phyloP scores from a whole-genome alignment of 2,888 invertebrate genomes.

The Homarus gammarus region DNA sequence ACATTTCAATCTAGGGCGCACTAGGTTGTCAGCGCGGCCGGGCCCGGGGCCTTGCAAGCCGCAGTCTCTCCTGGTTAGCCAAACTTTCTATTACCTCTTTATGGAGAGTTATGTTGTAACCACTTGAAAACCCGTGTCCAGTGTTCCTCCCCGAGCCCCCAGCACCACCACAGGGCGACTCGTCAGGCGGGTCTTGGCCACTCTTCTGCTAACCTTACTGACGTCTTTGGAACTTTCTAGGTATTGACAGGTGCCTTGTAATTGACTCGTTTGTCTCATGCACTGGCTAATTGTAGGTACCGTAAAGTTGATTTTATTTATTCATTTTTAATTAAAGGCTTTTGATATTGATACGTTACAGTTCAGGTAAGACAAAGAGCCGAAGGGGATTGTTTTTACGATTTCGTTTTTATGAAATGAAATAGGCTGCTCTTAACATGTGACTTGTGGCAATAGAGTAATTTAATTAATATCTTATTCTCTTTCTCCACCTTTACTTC shows the following conservation, averaged over 20 bases:
- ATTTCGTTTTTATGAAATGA: too few species aligned
- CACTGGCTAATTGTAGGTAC: slow-evolving; percentile 42
- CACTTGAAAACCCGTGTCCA: slow-evolving; percentile 33
- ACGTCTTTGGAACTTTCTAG: too few species aligned
- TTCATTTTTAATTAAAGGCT: too few species aligned
- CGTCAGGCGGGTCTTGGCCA: neutral
- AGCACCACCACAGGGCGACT: neutral
- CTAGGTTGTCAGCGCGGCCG: slow-evolving; percentile 36
- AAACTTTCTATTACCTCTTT: slow-evolving; percentile 48
- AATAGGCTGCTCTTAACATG: too few species aligned
- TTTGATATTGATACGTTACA: too few species aligned
- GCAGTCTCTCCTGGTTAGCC: slow-evolving; percentile 50
- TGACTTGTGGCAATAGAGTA: too few species aligned
- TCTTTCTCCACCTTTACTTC: too few species aligned
- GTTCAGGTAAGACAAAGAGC: too few species aligned
- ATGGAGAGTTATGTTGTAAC: slow-evolving; percentile 48
- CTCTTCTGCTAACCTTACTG: too few species aligned
- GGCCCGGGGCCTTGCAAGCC: slow-evolving; percentile 7
- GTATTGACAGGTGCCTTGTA: slow-evolving; percentile 41
- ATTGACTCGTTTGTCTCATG: slow-evolving; percentile 47
- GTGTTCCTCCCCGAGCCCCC: neutral
- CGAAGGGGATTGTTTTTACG: too few species aligned
- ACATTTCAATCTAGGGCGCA: slow-evolving; percentile 62
- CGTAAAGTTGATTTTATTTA: too few species aligned
- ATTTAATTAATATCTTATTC: too few species aligned